These are phyloP conservation scores for Oryzias woworae DNA, from an alignment of 2,113 vertebrate genomes.

Conservation along the genomic window DNA sequence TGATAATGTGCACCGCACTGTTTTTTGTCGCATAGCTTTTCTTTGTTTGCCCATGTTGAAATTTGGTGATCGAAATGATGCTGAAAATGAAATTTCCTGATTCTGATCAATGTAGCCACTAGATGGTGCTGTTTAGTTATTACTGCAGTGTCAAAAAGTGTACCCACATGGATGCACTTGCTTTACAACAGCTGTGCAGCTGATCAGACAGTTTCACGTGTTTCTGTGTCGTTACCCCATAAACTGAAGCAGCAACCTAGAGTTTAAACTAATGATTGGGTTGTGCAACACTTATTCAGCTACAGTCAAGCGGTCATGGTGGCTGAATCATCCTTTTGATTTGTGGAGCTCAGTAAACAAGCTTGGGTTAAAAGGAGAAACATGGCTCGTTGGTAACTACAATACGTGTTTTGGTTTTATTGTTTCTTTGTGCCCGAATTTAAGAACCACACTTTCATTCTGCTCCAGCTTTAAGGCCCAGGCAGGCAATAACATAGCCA, in stretches of 20 bases:
- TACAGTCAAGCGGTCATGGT: slow-evolving; percentile 1
- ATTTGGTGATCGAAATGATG: no score
- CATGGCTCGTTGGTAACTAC: slow-evolving; percentile 19
- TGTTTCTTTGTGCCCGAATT: slow-evolving; percentile 8
- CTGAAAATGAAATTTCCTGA: no score
- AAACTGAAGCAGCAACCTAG: not conserved
- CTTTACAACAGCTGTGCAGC: not conserved
- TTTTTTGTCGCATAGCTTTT: no score
- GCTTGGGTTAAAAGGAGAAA: slow-evolving; percentile 16
- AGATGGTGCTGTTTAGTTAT: slow-evolving; percentile 64
- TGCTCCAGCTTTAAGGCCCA: slow-evolving; percentile 20
- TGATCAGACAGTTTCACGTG: not conserved
- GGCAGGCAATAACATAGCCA: slow-evolving; percentile 21
- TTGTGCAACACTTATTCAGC: slow-evolving; percentile 25
- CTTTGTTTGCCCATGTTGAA: no score
- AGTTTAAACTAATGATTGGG: slow-evolving; percentile 12
- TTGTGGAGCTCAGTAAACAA: slow-evolving; percentile 38
- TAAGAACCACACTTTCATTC: slow-evolving; percentile 25
- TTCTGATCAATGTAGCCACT: slow-evolving; percentile 26
- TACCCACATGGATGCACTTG: slow-evolving; percentile 8
- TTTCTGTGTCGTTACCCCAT: not conserved
- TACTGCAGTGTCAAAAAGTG: not conserved
- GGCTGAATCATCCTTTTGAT: slow-evolving; percentile 42
- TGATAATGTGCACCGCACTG: no score
- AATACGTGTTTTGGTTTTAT: slow-evolving; percentile 3